A percentile compares a stretch with the other conserved stretches of the same genome.
These are phyloP conservation scores for Gymnothorax reevesii DNA, from an alignment of 2,797 vertebrate species.

Conservation along the genomic window DNA sequence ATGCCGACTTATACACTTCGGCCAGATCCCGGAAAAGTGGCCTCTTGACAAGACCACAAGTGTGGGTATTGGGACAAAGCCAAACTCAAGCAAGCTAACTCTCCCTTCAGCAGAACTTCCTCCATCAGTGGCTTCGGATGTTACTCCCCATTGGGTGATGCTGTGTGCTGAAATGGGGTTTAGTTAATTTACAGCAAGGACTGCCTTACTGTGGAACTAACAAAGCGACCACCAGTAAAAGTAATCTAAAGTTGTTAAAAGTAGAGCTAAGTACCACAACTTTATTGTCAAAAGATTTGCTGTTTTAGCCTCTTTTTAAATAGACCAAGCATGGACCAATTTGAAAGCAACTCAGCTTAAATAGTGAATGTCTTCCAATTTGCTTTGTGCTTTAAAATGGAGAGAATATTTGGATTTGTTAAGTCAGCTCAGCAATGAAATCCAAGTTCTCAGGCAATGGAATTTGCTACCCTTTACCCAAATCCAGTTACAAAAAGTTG, in stretches of 20 bases:
- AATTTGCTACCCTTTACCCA: neutral
- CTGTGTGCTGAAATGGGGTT: neutral
- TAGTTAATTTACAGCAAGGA: neutral
- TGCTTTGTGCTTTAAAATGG: neutral
- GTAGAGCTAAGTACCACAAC: neutral
- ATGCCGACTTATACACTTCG: too few species aligned
- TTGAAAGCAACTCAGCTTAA: neutral
- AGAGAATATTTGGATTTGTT: neutral
- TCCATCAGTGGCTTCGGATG: too few species aligned
- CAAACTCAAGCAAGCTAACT: neutral
- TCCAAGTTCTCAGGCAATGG: neutral
- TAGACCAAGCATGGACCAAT: neutral
- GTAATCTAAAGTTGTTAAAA: neutral
- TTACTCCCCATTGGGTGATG: too few species aligned
- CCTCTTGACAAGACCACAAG: too few species aligned
- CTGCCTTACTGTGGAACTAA: neutral
- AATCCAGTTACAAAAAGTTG: neutral
- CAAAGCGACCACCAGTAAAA: neutral
- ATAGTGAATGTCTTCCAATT: neutral
- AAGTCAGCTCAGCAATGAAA: neutral
- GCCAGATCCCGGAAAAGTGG: too few species aligned
- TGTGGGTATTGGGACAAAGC: too few species aligned
- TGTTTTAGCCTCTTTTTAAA: neutral
- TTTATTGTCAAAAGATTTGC: neutral
- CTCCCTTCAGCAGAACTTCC: neutral